Evolutionary conservation across 2,888 invertebrate genomes (phyloP).

Genomic region (Yponomeuta evonymella): DNA sequence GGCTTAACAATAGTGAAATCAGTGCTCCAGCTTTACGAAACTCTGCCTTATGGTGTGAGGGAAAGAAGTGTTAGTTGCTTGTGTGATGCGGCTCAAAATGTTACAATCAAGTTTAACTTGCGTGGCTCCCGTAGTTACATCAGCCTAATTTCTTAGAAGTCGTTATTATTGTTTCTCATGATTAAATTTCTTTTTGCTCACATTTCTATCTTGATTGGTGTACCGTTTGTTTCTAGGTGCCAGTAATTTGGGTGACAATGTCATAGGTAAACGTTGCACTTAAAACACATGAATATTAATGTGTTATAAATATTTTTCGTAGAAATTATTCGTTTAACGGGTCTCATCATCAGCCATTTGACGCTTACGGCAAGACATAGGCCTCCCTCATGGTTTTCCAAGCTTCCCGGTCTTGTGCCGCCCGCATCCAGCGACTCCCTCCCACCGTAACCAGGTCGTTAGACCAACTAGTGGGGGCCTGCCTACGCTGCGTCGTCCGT

Average conservation of each 20-base stretch:
- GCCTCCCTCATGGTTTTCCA: too few relatives aligned
- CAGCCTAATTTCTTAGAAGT: constrained; percentile 69
- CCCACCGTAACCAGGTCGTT: too few relatives aligned
- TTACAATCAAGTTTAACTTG: constrained; percentile 63
- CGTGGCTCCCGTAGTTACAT: constrained; percentile 74
- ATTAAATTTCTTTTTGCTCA: constrained; percentile 72
- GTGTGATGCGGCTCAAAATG: constrained; percentile 43
- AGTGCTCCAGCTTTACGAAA: constrained; percentile 32
- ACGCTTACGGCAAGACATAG: too few relatives aligned
- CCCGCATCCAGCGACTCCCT: too few relatives aligned
- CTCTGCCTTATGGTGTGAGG: constrained; percentile 30
- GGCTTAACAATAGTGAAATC: constrained; percentile 70
- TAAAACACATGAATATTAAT: too few relatives aligned
- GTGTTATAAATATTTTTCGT: too few relatives aligned
- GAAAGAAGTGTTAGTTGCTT: neutral
- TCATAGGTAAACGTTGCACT: neutral
- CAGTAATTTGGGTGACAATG: constrained; percentile 39
- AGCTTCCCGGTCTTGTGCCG: too few relatives aligned
- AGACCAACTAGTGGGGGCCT: too few relatives aligned
- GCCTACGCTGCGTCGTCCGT: too few relatives aligned
- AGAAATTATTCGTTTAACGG: too few relatives aligned
- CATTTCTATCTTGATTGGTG: constrained; percentile 56
- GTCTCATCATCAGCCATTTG: too few relatives aligned
- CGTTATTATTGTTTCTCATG: constrained; percentile 75
- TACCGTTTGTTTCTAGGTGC: constrained; percentile 51